These are phyloP conservation scores for Myotis lucifugus DNA, from an alignment of 2,113 vertebrate species.

Conservation along the genomic window DNA sequence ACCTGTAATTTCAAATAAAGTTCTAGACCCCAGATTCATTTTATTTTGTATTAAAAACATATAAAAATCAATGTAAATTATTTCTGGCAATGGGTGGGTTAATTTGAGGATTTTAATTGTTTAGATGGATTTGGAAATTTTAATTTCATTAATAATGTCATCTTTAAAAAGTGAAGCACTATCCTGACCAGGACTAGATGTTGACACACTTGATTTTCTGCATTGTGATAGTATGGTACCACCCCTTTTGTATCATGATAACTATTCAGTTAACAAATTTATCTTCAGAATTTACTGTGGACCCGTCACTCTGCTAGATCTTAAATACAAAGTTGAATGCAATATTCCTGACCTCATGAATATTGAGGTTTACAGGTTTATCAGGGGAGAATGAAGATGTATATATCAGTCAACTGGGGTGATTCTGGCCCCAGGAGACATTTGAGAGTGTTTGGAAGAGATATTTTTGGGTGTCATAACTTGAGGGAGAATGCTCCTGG, in stretches of 20 bases:
- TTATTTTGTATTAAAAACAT: not conserved
- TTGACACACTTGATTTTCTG: not conserved
- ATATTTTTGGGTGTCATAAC: not conserved
- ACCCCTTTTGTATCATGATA: not conserved
- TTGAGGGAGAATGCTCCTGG: not conserved
- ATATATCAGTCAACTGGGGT: not conserved
- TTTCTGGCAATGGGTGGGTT: not conserved
- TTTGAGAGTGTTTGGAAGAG: not conserved
- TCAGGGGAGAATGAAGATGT: not conserved
- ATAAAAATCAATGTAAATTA: constrained; percentile 15
- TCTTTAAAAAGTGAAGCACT: not conserved
- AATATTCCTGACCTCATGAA: not conserved
- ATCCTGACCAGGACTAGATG: not conserved
- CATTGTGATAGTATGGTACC: not conserved
- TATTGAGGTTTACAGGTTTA: not conserved
- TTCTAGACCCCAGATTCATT: not conserved
- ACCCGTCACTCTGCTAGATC: not conserved
- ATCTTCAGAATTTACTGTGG: not conserved
- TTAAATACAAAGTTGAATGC: not conserved
- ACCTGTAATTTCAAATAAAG: constrained; percentile 35
- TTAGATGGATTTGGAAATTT: constrained; percentile 16
- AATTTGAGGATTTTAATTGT: constrained; percentile 29
- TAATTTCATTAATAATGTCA: not conserved
- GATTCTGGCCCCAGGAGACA: not conserved
- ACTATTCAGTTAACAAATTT: not conserved